Base-by-base conservation (phyloP, 1,140 invertebrate genomes). In the Cephus cinctus region DNA sequence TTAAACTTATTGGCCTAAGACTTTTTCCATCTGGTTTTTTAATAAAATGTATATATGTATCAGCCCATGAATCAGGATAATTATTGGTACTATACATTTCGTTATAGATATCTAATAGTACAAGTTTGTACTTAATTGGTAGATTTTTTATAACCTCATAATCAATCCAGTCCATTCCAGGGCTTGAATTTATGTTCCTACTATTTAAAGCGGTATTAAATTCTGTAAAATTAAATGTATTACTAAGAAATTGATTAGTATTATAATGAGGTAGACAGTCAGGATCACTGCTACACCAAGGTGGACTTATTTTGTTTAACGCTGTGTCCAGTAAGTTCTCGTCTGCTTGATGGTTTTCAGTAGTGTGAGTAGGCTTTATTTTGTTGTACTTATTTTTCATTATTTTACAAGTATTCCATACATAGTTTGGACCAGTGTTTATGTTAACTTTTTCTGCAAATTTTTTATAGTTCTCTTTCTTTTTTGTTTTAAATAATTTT, bases 301-400 rank as follows among this genome's bases (percentile, higher is more conserved):
- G n/a, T n/a, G n/a, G n/a, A n/a, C n/a, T n/a, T n/a, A n/a, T n/a
- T n/a, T n/a, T n/a, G n/a, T n/a, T n/a, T n/a, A n/a, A n/a, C n/a
- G n/a, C n/a, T n/a, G n/a, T n/a, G n/a, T n/a, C n/a, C n/a, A n/a
- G n/a, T n/a, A n/a, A n/a, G n/a, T n/a, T n/a, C n/a, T n/a, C n/a
- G n/a, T n/a, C n/a, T n/a, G n/a, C n/a, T n/a, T n/a, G n/a, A n/a
- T n/a, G n/a, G n/a, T n/a, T n/a, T n/a, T n/a, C n/a, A n/a, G n/a
- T n/a, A 18, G 42, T 27, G 36, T 22, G 19, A 3, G 35, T 3
- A 19, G 35, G 3, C n/a, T 4, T 15, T 15, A 38, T 18, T 38
- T 38, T 38, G 4, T 8, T n/a, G 5, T 12, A 38, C 21, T 38
- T 38, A 19, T 38, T 38, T 38, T 38, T 38, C n/a, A 38, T 19